Conservation (phyloP, 2,113 vertebrate species). For the Gobius niger region DNA sequence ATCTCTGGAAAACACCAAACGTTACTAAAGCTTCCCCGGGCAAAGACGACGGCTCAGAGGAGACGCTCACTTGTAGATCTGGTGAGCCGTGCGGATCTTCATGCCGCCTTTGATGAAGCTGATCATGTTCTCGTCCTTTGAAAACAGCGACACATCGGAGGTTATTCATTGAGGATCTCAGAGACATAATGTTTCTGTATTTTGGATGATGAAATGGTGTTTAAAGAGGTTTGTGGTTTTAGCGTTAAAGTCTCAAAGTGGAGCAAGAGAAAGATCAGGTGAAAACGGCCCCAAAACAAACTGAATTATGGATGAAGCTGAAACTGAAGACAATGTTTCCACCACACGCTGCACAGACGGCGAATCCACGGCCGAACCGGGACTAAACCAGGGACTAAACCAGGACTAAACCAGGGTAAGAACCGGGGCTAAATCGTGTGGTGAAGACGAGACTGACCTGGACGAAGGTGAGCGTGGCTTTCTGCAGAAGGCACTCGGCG, state of each 20-base stretch:
- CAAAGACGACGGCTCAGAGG: no score
- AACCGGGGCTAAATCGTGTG: neutral
- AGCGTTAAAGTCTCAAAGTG: neutral
- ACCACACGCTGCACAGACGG: neutral
- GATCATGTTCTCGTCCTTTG: conserved; percentile 96
- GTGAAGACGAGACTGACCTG: conserved; percentile 78
- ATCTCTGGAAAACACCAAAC: conserved; percentile 74
- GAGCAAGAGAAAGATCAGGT: neutral
- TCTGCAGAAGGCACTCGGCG: conserved; percentile 95
- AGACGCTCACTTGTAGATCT: conserved; percentile 92
- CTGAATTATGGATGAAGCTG: conserved; percentile 7
- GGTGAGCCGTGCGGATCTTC: conserved; percentile 94
- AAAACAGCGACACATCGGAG: no score
- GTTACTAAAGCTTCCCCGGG: no score
- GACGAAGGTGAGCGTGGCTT: conserved; percentile 92
- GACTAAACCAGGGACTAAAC: neutral
- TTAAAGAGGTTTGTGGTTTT: neutral
- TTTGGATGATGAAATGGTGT: neutral
- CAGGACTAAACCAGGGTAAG: neutral
- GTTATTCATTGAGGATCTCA: no score
- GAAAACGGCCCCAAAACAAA: neutral
- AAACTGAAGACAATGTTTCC: neutral
- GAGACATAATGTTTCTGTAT: neutral
- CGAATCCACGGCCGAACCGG: neutral
- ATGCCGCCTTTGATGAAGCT: conserved; percentile 97